phyloP scores from a whole-genome alignment of 2,888 invertebrate species.

The Tolmerus cingulatus region DNA sequence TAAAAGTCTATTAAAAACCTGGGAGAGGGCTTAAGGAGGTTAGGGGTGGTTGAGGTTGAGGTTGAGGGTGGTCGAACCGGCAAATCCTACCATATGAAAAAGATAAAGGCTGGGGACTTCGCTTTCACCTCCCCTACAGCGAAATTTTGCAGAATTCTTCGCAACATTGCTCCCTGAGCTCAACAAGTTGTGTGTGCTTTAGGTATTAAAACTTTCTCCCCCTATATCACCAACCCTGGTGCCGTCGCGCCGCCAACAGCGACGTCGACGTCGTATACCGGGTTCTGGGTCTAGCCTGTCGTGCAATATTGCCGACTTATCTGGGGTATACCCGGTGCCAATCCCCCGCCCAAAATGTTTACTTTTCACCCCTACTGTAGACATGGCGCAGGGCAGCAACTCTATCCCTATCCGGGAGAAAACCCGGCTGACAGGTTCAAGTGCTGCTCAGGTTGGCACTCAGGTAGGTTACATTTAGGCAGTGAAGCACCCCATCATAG shows the following conservation, averaged over 20 bases:
- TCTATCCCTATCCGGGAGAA: background rate
- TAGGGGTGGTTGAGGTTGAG: background rate
- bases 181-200: conserved; percentile 36
- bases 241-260: background rate
- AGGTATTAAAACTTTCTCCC: conserved; percentile 21
- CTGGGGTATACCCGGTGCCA: background rate
- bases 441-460: conserved; percentile 6
- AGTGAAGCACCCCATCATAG: background rate
- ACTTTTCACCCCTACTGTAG: background rate
- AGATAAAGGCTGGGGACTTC: background rate
- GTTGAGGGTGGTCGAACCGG: background rate
- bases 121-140: background rate
- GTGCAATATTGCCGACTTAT: background rate
- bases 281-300: background rate
- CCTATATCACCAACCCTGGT: background rate
- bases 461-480: conserved; percentile 25
- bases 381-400: background rate
- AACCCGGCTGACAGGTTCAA: background rate
- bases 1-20: conserved; percentile 30
- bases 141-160: background rate
- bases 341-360: conserved; percentile 10
- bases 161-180: conserved; percentile 24
- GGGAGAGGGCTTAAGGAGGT: background rate
- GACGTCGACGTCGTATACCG: background rate
- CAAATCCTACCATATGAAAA: background rate